A percentile compares a stretch with the other conserved stretches of the same genome.
Conservation (phyloP, 1,140 invertebrate species). For the Oedothorax gibbosus region DNA sequence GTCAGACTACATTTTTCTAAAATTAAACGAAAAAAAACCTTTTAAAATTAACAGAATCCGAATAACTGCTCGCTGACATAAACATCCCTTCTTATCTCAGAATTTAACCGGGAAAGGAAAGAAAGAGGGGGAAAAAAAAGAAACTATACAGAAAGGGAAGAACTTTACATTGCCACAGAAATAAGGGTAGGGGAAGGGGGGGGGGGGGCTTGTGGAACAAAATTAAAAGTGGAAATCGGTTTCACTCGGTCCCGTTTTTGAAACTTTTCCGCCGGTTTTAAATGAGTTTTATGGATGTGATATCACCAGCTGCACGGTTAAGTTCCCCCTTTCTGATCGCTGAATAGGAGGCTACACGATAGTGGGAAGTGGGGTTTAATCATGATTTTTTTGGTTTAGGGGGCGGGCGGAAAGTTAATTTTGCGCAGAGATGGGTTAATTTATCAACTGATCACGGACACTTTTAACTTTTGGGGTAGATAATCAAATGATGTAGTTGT, state of each 20-base stretch:
- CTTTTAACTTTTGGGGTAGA: neutral
- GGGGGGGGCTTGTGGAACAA: neutral
- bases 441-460: neutral
- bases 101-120: too few relatives aligned
- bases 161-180: neutral
- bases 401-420: slow-evolving; percentile 22
- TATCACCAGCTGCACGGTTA: slow-evolving; percentile 34
- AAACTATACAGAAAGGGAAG: slow-evolving; percentile 22
- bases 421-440: slow-evolving; percentile 17
- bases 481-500: neutral
- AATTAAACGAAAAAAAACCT: too few relatives aligned
- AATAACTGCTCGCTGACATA: too few relatives aligned
- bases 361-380: slow-evolving; percentile 27
- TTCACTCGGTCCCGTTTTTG: slow-evolving; percentile 28
- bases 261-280: slow-evolving; percentile 22
- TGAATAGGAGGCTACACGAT: neutral
- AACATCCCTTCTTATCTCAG: too few relatives aligned
- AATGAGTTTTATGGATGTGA: slow-evolving; percentile 42
- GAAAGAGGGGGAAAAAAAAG: neutral
- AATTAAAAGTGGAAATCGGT: slow-evolving; percentile 25
- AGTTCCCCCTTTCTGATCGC: slow-evolving; percentile 11
- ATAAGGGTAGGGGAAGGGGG: neutral
- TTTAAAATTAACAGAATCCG: too few relatives aligned
- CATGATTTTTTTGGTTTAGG: slow-evolving; percentile 29
- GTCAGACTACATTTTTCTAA: too few relatives aligned